A percentile compares a stretch with the other conserved stretches of the same genome.
These are phyloP conservation scores for Perca flavescens DNA, from an alignment of 2,113 vertebrate species.

Conservation along the genomic window DNA sequence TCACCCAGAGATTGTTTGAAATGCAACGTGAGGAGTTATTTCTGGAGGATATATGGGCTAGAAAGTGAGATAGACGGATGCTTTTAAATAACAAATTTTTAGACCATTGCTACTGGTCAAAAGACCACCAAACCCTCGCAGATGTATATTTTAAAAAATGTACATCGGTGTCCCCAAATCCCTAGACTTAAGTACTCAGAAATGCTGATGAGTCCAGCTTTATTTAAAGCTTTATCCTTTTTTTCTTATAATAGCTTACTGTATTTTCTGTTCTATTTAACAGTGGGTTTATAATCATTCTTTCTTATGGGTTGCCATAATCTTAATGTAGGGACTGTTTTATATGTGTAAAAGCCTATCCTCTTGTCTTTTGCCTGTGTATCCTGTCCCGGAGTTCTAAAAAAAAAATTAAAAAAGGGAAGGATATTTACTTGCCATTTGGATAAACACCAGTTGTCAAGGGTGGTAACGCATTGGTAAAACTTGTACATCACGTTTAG, in stretches of 20 bases:
- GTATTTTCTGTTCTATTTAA: not conserved
- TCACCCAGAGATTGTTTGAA: conserved; percentile 5
- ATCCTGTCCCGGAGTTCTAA: not conserved
- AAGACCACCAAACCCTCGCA: not conserved
- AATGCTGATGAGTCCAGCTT: not conserved
- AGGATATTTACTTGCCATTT: conserved; percentile 1
- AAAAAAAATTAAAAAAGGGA: not conserved
- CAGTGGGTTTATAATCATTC: not conserved
- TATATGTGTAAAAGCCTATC: not conserved
- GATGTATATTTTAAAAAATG: not conserved
- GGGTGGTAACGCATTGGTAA: not conserved
- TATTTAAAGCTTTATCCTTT: not conserved
- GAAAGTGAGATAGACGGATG: not conserved
- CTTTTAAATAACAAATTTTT: not conserved
- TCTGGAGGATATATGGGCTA: not conserved
- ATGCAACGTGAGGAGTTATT: conserved; percentile 2
- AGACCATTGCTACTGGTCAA: not conserved
- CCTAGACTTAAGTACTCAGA: not conserved
- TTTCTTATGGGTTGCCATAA: not conserved
- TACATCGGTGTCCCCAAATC: not conserved
- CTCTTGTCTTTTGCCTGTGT: not conserved
- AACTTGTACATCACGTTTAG: not conserved
- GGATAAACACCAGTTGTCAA: not conserved
- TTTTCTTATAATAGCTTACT: not conserved
- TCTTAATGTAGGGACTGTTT: conserved; percentile 1